Base-by-base conservation (phyloP, 2,888 invertebrate species). In the Arge pagana region DNA sequence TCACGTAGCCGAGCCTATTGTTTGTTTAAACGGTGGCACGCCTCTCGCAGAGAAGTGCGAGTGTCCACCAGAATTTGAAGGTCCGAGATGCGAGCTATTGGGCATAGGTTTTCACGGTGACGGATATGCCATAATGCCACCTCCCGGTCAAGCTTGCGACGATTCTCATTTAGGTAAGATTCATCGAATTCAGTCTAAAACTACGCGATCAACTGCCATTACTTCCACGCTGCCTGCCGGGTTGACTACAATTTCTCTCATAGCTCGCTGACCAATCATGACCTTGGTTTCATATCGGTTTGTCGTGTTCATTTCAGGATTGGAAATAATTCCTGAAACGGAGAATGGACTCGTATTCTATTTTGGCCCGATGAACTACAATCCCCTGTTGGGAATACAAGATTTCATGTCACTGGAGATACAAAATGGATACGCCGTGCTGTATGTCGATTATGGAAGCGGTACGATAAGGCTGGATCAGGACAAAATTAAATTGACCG, bases 331-430 rank as follows among this genome's bases (percentile, higher is more conserved):
- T 31, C 88, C 97, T 0, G 82, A 85, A 62, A 80, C 82, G 19
- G 85, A 85, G 35, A 85, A 90, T 77, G 95, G 93, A 3, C 80
- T 97, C 7, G 83, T 98, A 30, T 89, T 97, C 78, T 98, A 96
- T 74, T 82, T 92, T 68, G 97, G 97, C 1, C 97, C 97, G 0
- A 76, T 88, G 65, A 81, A 76, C 56, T 81, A 81, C 61, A 87
- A 86, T 68, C 82, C 84, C 0, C 76, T 84, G 39, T 72, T 86
- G 49, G 82, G 84, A 52, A 82, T 89, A 11, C 84, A 83, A 82
- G 97, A 97, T 80, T 97, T 95, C 77, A 87, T 98, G 80, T 86
- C 95, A 0, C 77, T 98, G 57, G 94, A 96, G 72, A 78, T 98
- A 37, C 80, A 84, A 5, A 84, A 89, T 30, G 96, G 96, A n/a